These are phyloP conservation scores for Catharus minimus DNA, from an alignment of 2,113 vertebrate genomes.

Conservation along the genomic window DNA sequence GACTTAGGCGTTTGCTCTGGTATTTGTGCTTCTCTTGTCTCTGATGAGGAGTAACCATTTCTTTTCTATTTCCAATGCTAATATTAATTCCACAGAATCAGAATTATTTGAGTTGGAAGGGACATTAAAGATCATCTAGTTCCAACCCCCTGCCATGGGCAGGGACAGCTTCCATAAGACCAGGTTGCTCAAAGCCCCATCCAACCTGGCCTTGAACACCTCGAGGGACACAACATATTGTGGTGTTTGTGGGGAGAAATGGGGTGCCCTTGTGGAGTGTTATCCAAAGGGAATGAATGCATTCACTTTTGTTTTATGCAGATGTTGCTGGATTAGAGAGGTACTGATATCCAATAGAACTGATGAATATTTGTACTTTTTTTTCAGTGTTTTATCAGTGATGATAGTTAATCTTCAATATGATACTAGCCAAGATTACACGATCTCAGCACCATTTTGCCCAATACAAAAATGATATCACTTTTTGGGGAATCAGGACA, in stretches of 20 bases:
- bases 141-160: neutral
- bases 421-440: neutral
- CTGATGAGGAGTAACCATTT: neutral
- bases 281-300: neutral
- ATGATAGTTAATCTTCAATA: neutral
- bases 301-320: neutral
- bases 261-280: neutral
- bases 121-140: neutral
- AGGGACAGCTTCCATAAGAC: neutral
- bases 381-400: neutral
- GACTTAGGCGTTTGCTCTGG: neutral
- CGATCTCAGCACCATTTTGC: neutral
- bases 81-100: neutral
- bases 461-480: neutral
- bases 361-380: neutral
- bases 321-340: neutral
- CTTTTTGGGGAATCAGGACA: constrained; percentile 13
- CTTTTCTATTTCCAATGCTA: neutral
- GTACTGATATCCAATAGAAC: neutral
- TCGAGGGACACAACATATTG: neutral
- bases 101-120: neutral
- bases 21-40: neutral
- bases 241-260: neutral
- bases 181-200: neutral
- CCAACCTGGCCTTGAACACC: neutral